Percentiles rank a stretch among this genome's conserved stretches.
phyloP scores from a whole-genome alignment of 2,888 invertebrate genomes.

The Sphecodes monilicornis region DNA sequence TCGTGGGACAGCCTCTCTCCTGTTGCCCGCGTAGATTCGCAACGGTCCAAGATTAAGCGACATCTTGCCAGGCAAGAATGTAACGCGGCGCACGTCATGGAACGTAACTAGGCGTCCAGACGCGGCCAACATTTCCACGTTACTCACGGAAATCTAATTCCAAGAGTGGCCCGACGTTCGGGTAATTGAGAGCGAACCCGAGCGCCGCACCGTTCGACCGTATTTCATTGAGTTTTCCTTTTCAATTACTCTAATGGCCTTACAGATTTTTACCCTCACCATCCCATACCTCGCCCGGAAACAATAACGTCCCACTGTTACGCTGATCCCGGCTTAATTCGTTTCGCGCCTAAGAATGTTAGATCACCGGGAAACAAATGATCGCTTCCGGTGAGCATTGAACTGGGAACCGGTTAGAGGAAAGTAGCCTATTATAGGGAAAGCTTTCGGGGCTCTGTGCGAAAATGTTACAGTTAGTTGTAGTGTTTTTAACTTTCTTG shows the following conservation, averaged over 20 bases:
- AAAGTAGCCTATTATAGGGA: too few species aligned
- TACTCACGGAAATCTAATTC: slow-evolving; percentile 49
- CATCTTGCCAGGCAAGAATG: slow-evolving; percentile 5
- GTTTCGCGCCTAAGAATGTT: not conserved
- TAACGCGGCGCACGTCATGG: not conserved
- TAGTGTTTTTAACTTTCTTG: too few species aligned
- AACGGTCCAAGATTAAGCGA: slow-evolving; percentile 15
- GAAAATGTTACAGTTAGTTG: too few species aligned
- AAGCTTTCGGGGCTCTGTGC: too few species aligned
- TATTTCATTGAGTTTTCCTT: slow-evolving; percentile 46
- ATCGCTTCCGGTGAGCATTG: not conserved
- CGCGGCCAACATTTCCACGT: slow-evolving; percentile 25
- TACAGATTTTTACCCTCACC: slow-evolving; percentile 40
- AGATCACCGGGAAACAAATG: not conserved
- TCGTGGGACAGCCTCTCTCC: not conserved
- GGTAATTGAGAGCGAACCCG: slow-evolving; percentile 47
- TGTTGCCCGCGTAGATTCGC: not conserved
- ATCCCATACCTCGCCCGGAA: not conserved
- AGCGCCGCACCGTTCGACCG: slow-evolving; percentile 42
- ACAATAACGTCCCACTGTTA: not conserved
- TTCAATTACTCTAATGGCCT: slow-evolving; percentile 48
- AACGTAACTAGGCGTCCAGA: slow-evolving; percentile 12
- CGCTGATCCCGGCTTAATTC: slow-evolving; percentile 2
- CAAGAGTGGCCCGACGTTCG: slow-evolving; percentile 30
- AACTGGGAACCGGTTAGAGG: too few species aligned